Percentiles rank a stretch among this genome's conserved stretches.
phyloP scores from a whole-genome alignment of 2,797 vertebrate genomes.

The Propithecus deckenii region DNA sequence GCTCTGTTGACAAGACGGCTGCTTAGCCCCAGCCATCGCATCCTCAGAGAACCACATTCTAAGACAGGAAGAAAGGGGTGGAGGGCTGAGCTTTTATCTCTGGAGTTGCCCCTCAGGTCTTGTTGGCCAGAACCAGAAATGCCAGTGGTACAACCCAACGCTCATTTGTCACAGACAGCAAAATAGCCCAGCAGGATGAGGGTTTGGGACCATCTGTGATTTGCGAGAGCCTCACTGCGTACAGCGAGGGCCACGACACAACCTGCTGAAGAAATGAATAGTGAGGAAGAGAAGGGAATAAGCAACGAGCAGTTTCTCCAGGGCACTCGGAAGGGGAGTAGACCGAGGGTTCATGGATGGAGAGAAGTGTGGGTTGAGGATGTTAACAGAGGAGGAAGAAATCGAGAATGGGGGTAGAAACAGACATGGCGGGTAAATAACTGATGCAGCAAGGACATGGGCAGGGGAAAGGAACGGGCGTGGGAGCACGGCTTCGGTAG shows the following conservation, averaged over 20 bases:
- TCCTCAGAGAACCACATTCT: background rate
- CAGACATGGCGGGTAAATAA: background rate
- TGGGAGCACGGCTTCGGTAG: background rate
- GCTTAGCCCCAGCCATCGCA: background rate
- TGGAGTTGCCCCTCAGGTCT: background rate
- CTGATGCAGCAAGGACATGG: fast-evolving
- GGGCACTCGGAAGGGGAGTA: background rate
- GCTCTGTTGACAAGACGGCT: background rate
- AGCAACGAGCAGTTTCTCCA: background rate
- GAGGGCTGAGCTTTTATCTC: background rate
- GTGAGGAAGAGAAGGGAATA: background rate
- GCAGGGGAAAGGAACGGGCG: background rate
- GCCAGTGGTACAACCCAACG: background rate
- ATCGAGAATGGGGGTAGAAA: background rate
- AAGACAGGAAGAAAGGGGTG: background rate
- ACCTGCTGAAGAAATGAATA: background rate
- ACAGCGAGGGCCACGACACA: background rate
- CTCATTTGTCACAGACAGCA: too few relatives aligned
- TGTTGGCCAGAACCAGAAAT: background rate
- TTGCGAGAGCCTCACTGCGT: fast-evolving
- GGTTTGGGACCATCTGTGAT: fast-evolving
- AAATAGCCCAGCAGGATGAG: background rate
- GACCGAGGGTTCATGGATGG: background rate
- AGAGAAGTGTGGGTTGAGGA: background rate
- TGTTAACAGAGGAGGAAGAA: background rate